A percentile compares a stretch with the other conserved stretches of the same genome.
Conservation (phyloP, 2,797 vertebrate species). For the Gymnoscopelus braueri region DNA sequence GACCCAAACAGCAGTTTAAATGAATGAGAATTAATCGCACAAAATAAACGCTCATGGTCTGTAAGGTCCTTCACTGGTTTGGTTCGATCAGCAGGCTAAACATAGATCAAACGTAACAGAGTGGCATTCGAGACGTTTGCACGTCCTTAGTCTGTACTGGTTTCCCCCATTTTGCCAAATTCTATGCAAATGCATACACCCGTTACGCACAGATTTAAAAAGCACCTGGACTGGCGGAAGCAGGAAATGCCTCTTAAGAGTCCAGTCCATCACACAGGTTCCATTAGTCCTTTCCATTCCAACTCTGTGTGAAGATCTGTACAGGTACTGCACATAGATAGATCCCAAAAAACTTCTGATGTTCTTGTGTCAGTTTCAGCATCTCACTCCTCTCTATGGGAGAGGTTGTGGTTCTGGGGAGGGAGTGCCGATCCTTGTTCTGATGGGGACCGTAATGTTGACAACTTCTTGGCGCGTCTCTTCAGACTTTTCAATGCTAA, state of each 20-base stretch:
- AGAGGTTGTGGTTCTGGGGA: slow-evolving; percentile 14
- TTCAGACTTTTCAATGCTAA: slow-evolving; percentile 88
- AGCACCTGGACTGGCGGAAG: slow-evolving; percentile 15
- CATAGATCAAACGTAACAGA: background rate
- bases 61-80: too few species aligned
- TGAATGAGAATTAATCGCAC: too few species aligned
- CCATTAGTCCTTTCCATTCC: background rate
- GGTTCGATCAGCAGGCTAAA: slow-evolving; percentile 6
- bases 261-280: background rate
- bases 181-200: background rate
- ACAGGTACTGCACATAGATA: slow-evolving; percentile 4
- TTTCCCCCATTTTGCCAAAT: slow-evolving; percentile 1
- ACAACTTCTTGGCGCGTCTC: slow-evolving; percentile 31
- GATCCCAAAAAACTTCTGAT: background rate
- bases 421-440: slow-evolving; percentile 45
- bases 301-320: background rate
- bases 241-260: background rate
- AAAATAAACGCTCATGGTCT: too few species aligned
- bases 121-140: background rate
- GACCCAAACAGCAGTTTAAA: too few species aligned
- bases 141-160: slow-evolving; percentile 2
- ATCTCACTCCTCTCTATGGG: background rate
- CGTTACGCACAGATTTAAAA: slow-evolving; percentile 14
- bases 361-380: background rate
- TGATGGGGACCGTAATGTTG: slow-evolving; percentile 15